A percentile compares a stretch with the other conserved stretches of the same genome.
Conservation (phyloP, 92 coral and sea anemone species). For the Phenganax stokvisi region DNA sequence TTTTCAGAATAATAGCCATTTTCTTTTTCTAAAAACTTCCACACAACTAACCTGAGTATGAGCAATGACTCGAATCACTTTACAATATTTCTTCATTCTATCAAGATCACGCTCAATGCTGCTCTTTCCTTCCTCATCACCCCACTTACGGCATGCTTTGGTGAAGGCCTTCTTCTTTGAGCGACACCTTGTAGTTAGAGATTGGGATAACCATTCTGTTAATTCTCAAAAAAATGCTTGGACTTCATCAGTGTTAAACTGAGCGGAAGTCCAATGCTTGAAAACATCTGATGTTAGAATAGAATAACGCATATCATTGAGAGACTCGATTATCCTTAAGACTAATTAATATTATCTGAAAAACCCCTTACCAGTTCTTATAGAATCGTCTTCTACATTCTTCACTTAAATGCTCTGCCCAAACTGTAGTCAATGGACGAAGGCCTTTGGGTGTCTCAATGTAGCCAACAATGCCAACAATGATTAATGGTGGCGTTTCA, state of each 20-base stretch:
- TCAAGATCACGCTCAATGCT: conserved; percentile 83
- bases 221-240: conserved; percentile 56
- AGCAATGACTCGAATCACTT: conserved; percentile 94
- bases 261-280: conserved; percentile 98
- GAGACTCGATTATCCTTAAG: not conserved
- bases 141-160: conserved; percentile 97
- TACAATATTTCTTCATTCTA: conserved; percentile 96
- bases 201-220: conserved; percentile 60
- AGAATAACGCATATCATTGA: not conserved
- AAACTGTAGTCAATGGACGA: conserved; percentile 86
- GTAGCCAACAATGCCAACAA: conserved; percentile 97
- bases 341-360: not conserved
- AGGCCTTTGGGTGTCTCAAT: conserved; percentile 97
- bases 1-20: too few species aligned
- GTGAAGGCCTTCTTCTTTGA: conserved; percentile 99
- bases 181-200: conserved; percentile 83
- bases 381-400: conserved; percentile 97
- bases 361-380: conserved; percentile 80
- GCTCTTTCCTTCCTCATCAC: conserved; percentile 89
- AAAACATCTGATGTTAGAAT: conserved; percentile 63
- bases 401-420: conserved; percentile 99
- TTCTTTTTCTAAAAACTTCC: not conserved
- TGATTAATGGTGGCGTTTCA: conserved; percentile 99
- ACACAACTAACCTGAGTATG: conserved; percentile 80
- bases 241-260: conserved; percentile 81